A percentile compares a stretch with the other conserved stretches of the same genome.
Conservation (phyloP, 2,888 invertebrate genomes). For the Limenitis camilla region DNA sequence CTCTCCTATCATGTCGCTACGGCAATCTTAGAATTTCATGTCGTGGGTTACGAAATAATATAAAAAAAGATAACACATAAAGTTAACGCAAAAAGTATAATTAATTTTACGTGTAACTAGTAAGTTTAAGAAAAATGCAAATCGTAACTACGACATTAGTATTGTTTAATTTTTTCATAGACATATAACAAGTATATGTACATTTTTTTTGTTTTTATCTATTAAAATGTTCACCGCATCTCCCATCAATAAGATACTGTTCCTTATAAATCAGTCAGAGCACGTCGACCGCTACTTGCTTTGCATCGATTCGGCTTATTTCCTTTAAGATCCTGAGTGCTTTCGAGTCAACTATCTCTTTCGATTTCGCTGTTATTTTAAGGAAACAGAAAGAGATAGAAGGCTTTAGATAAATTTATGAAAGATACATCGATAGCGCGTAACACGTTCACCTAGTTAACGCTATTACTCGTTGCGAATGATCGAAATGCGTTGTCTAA, state of each 20-base stretch:
- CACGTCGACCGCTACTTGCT: conserved; percentile 22
- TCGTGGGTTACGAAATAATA: too few species aligned
- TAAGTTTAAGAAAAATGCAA: too few species aligned
- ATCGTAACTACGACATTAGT: too few species aligned
- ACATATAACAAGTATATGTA: too few species aligned
- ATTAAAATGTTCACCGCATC: background rate
- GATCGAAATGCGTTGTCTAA: conserved; percentile 21
- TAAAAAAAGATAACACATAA: too few species aligned
- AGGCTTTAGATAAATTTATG: conserved; percentile 17
- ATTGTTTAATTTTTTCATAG: too few species aligned
- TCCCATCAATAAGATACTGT: conserved; percentile 14
- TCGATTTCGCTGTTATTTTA: conserved; percentile 1
- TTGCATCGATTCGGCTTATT: conserved; percentile 22
- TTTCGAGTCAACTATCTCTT: conserved; percentile 12
- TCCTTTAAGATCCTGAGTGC: conserved; percentile 14
- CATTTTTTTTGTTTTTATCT: too few species aligned
- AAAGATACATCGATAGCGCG: conserved; percentile 25
- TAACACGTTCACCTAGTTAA: conserved; percentile 35
- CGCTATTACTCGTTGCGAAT: conserved; percentile 21
- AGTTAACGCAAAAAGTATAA: too few species aligned
- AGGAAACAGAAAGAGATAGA: conserved; percentile 4
- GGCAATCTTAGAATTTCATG: too few species aligned
- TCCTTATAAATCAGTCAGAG: conserved; percentile 18
- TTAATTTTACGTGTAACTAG: too few species aligned
- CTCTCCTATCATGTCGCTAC: too few species aligned